These are phyloP conservation scores for Folsomia manolachei DNA, from an alignment of 2,888 invertebrate genomes.

Conservation along the genomic window DNA sequence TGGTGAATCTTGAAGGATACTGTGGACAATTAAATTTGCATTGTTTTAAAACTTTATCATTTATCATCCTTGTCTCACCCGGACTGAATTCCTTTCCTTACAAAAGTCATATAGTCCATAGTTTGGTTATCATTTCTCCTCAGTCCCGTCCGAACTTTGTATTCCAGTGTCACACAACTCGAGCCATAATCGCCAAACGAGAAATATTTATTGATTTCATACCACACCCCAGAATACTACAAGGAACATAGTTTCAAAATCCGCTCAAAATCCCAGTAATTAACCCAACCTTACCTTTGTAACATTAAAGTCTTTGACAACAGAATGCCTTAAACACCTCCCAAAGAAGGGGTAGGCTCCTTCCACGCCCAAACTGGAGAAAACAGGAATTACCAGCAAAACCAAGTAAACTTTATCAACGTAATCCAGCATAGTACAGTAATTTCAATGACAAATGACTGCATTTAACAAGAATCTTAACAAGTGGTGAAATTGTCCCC, in stretches of 20 bases:
- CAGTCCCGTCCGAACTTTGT: no score
- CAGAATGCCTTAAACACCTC: background rate
- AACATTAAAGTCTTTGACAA: background rate
- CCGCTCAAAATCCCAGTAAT: background rate
- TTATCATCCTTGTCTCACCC: background rate
- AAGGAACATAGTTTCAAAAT: background rate
- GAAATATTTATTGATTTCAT: slow-evolving; percentile 15
- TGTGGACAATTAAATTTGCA: background rate
- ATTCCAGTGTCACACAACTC: no score
- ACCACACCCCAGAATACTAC: slow-evolving; percentile 13
- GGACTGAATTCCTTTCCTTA: background rate
- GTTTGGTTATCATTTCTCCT: no score
- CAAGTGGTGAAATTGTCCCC: no score
- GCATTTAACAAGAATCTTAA: no score
- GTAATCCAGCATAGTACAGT: no score
- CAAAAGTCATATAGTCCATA: background rate
- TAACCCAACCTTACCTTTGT: background rate
- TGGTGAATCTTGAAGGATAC: background rate
- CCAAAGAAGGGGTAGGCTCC: slow-evolving; percentile 12
- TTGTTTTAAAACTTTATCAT: background rate
- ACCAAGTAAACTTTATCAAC: no score
- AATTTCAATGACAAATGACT: no score
- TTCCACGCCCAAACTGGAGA: no score
- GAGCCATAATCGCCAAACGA: background rate
- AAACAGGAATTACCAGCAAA: no score